These are phyloP conservation scores for Zele albiditarsus DNA, from an alignment of 2,888 invertebrate species.

Conservation along the genomic window DNA sequence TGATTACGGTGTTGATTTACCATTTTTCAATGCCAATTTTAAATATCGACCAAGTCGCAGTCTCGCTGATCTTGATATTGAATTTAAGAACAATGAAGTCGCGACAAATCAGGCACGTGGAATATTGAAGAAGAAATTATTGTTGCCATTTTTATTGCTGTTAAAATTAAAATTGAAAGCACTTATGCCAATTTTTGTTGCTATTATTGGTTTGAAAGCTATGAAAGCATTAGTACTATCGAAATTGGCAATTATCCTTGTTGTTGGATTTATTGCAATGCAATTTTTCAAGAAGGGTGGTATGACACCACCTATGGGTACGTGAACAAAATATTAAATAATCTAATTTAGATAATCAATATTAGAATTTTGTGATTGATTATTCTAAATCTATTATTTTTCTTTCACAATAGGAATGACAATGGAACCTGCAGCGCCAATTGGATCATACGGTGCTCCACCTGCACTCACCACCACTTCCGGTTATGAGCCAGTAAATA, in stretches of 20 bases:
- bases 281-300: conserved; percentile 87
- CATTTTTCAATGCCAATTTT: conserved; percentile 70
- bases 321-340: conserved; percentile 43
- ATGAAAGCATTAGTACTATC: conserved; percentile 88
- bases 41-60: conserved; percentile 69
- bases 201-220: conserved; percentile 86
- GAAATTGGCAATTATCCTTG: conserved; percentile 86
- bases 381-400: not conserved
- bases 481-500: conserved; percentile 78
- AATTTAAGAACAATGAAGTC: conserved; percentile 66
- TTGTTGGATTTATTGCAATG: conserved; percentile 86
- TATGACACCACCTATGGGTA: conserved; percentile 71
- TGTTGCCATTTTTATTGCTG: conserved; percentile 85
- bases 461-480: conserved; percentile 76
- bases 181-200: conserved; percentile 86
- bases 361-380: not conserved
- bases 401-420: conserved; percentile 77
- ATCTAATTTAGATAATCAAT: not conserved
- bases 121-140: conserved; percentile 85
- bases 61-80: conserved; percentile 70
- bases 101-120: conserved; percentile 78
- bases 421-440: conserved; percentile 78
- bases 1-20: conserved; percentile 83
- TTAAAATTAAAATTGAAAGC: conserved; percentile 89
- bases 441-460: conserved; percentile 82